Base-by-base conservation (phyloP, 1,140 invertebrate genomes). In the Drosophila pachea region DNA sequence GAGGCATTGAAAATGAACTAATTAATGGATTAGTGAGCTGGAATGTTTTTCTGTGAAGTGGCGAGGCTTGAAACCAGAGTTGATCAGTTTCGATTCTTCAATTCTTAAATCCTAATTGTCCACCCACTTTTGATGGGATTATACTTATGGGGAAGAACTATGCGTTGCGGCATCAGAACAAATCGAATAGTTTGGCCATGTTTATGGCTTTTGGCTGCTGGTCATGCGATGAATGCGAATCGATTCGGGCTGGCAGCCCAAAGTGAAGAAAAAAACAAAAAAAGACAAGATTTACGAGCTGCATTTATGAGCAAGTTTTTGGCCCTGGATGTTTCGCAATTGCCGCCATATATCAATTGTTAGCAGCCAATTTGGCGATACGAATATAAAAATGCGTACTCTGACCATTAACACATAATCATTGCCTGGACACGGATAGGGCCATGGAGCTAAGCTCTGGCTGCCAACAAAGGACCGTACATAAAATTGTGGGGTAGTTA, bases 311-410 rank as follows among this genome's bases (percentile, higher is more conserved):
- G 79, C 32, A 78, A 74, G 61, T 68, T 70, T 73, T 67, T 78
- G 73, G 42, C 54, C 42, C 54, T 45, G 76, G 40, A 49, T 62
- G 73, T 62, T 84, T 69, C 76, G 70, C 86, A 84, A 84, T 84
- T 86, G 79, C 81, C 60, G 43, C 54, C 81, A 76, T 86, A 71
- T 74, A 84, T 86, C 76, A 86, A 86, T 86, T 86, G 79, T 81
- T 81, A 81, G 81, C 79, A 86, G 81, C 81, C 79, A 86, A 86
- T 84, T 86, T 79, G 81, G 79, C 76, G 78, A 76, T 84, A 22
- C 22, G 81, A 64, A 76, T 84, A 81, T 74, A 84, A 78, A 76
- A 86, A 68, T 73, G 76, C 76, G 73, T 86, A 69, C 63, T 63
- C 66, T 67, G 79, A 16, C 65, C 81, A 84, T 84, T 84, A 84